Conservation (phyloP, 1,140 invertebrate species). For the Stegodyphus dumicola region DNA sequence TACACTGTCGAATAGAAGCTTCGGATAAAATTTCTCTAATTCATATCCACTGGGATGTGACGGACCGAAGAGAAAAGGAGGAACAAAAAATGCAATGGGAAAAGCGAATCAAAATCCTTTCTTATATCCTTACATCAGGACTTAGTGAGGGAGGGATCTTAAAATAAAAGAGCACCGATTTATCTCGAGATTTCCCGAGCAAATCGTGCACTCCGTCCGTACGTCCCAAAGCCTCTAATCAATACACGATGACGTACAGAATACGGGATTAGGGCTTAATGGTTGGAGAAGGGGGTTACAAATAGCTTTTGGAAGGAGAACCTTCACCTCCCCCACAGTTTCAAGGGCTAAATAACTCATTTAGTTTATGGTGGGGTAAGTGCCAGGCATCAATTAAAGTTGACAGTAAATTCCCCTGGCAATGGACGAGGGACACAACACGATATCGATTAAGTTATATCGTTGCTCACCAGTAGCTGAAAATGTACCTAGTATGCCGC, state of each 20-base stretch:
- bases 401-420: conserved; percentile 53
- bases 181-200: conserved; percentile 44
- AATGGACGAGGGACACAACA: not conserved
- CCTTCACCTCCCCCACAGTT: conserved; percentile 16
- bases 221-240: conserved; percentile 56
- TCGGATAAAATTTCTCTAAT: not conserved
- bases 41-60: conserved; percentile 16
- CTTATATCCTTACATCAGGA: conserved; percentile 26
- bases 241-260: conserved; percentile 58
- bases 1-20: not conserved
- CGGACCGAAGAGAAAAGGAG: not conserved
- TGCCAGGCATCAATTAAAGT: conserved; percentile 57
- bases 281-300: conserved; percentile 40
- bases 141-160: conserved; percentile 28
- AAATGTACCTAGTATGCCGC: not conserved
- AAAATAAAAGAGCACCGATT: conserved; percentile 59
- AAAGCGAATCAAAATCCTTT: conserved; percentile 42
- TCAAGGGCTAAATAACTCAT: conserved; percentile 61
- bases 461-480: not conserved
- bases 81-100: not conserved
- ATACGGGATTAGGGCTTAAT: conserved; percentile 59
- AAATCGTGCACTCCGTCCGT: conserved; percentile 45
- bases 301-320: conserved; percentile 44
- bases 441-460: conserved; percentile 34
- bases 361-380: conserved; percentile 56